These are phyloP conservation scores for Branchinecta sandiegonensis DNA, from an alignment of 2,888 invertebrate genomes.

Conservation along the genomic window DNA sequence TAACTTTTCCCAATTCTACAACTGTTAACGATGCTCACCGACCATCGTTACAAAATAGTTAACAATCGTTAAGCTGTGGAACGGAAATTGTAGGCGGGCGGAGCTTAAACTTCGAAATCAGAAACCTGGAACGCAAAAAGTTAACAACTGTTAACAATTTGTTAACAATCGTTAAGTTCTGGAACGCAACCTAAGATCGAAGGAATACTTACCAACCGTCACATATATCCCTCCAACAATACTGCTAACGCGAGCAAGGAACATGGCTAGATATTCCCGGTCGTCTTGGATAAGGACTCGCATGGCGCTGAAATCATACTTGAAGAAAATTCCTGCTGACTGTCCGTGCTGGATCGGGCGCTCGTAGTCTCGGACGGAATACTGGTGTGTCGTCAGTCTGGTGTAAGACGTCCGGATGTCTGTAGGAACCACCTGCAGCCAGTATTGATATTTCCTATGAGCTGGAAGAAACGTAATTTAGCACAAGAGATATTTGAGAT, in stretches of 20 bases:
- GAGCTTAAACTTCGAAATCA: too few relatives aligned
- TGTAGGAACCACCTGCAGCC: slow-evolving; percentile 15
- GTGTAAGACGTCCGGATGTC: neutral
- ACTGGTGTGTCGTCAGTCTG: slow-evolving; percentile 56
- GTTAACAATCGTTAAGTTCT: too few relatives aligned
- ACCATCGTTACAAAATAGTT: too few relatives aligned
- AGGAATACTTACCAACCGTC: slow-evolving; percentile 2
- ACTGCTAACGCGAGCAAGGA: neutral
- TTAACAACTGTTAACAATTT: too few relatives aligned
- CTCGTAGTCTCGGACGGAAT: slow-evolving; percentile 77
- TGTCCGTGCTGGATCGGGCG: slow-evolving; percentile 49
- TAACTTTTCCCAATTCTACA: too few relatives aligned
- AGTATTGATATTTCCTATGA: slow-evolving; percentile 5
- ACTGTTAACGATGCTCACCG: too few relatives aligned
- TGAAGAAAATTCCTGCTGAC: neutral
- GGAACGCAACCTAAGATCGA: too few relatives aligned
- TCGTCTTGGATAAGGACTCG: slow-evolving; percentile 10
- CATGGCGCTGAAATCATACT: slow-evolving; percentile 12
- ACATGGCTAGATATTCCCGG: neutral
- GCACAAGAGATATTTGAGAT: too few relatives aligned
- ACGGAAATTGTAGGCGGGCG: too few relatives aligned
- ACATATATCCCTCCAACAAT: slow-evolving; percentile 6
- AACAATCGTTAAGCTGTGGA: too few relatives aligned
- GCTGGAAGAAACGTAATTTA: neutral
- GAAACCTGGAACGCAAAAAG: too few relatives aligned